Evolutionary conservation across 2,888 invertebrate genomes (phyloP), one percentile per base, ranked within the genome.

Genomic region (Erebia ligea): DNA sequence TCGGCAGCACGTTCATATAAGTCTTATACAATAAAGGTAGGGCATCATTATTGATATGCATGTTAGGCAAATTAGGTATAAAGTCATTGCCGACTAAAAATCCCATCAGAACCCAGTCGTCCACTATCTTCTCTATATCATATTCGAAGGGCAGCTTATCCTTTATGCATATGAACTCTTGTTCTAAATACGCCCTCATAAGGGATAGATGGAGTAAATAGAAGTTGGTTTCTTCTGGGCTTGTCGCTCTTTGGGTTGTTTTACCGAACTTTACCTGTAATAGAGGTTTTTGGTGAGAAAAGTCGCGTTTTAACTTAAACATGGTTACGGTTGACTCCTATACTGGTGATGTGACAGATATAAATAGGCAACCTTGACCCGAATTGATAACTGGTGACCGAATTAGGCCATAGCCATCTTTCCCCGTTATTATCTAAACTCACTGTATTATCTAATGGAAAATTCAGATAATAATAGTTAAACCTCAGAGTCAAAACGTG

Each of bases 1-100:
- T 95, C 1, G 98, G 98, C 79, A 99, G 92, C 52, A 98, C 96
- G 63, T 95, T 95, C 91, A 96, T 98, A 88, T 99, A 99, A 0
- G 96, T 96, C 80, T 95, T 95, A 90, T 98, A 99, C 56, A 99
- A 92, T 74, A 97, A 85, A 0, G 98, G 97, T 75, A 99, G 89
- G 15, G 98, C 98, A 81, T 98, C 98, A 82, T 97, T 96, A 77
- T 95, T 95, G 77, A 99, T 99, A 87, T 99, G 98, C 86, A 99
- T 95, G 87, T 98, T 96, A 2, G 99, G 99, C 76, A 99, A 94
- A 92, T 99, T 96, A 0, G 99, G 99, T 80, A 99, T 97, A 88
- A 99, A 99, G 89, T 99, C 99, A 85, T 99, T 99, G 75, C 99
- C 99, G 13, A 99, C 98, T 34, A 99, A 91, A 86, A 99, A 99